phyloP scores from a whole-genome alignment of 2,113 vertebrate species.

The Toxostoma redivivum region DNA sequence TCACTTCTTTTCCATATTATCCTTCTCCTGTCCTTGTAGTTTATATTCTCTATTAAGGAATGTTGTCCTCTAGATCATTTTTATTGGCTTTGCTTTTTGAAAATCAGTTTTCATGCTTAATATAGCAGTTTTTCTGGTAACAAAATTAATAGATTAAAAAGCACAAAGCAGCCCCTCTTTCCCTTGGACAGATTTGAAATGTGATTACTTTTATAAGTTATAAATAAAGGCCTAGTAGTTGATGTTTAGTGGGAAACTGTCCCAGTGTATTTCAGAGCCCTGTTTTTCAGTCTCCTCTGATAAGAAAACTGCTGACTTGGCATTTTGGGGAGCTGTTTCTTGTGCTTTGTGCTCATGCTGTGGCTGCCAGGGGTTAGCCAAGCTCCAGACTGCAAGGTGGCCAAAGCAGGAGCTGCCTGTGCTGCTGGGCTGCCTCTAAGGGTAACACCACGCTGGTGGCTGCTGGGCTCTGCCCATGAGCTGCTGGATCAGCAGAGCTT shows the following conservation, averaged over 20 bases:
- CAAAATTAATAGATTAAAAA: neutral
- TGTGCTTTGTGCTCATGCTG: neutral
- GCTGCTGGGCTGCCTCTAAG: neutral
- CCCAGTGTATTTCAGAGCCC: slow-evolving; percentile 17
- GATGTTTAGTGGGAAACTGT: slow-evolving; percentile 34
- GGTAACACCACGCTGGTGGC: fast-evolving
- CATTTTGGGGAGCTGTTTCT: neutral
- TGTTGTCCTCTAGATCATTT: slow-evolving; percentile 32
- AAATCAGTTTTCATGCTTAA: slow-evolving; percentile 29
- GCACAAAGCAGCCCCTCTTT: neutral
- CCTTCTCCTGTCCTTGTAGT: neutral
- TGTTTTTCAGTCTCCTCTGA: neutral
- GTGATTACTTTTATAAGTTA: neutral
- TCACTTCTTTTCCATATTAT: neutral
- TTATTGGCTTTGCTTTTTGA: slow-evolving; percentile 35
- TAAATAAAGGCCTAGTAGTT: slow-evolving; percentile 23
- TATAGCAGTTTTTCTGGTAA: neutral
- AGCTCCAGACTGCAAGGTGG: neutral
- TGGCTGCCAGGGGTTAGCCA: neutral
- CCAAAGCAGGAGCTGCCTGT: neutral
- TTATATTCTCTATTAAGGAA: slow-evolving; percentile 23
- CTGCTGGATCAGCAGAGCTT: fast-evolving
- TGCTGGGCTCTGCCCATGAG: neutral
- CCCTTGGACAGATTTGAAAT: slow-evolving; percentile 11
- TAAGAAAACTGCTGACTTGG: slow-evolving; percentile 19